Base-by-base conservation (phyloP, 2,888 invertebrate species). In the Drosophila stalkeri region DNA sequence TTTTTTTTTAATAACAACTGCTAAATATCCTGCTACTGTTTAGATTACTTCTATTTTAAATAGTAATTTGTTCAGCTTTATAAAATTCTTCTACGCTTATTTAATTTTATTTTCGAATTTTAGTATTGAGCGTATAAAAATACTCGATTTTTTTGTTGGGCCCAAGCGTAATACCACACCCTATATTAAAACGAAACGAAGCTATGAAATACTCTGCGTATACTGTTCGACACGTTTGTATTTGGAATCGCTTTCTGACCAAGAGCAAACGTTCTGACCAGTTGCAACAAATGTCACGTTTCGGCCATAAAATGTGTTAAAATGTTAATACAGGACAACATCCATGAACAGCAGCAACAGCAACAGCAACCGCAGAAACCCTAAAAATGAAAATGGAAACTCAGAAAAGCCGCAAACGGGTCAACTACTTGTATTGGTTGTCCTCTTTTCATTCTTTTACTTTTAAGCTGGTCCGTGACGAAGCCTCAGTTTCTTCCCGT, bases 241-340 rank as follows among this genome's bases (percentile, higher is more conserved):
- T 37, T 56, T 16, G 9, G 23, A 63, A 52, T 49, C 47, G 64
- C 23, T 27, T 56, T 49, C 16, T 55, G 55, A 51, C 60, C 52
- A 61, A 33, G 0, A 41, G 39, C 23, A 16, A 37, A 37, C 12
- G 12, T 49, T 9, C n/a, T n/a, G 52, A 54, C 64, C 55, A 57
- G 54, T 6, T 54, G 49, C 78, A 66, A 72, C 75, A 71, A 82
- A 77, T 85, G 83, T 86, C 86, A 86, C 86, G 87, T 86, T 79
- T 77, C 44, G 57, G 46, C 75, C 56, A 72, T 86, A 82, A 86
- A 86, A 86, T 85, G 87, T 76, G 76, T 67, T 78, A 72, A 85
- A 80, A 80, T 82, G 86, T 83, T 78, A 80, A 82, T 80, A 68
- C 66, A 56, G 47, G 44, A 35, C 47, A 49, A 39, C 54, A 47